Percentiles rank a stretch among this genome's conserved stretches.
Evolutionary conservation across 2,797 vertebrate species (phyloP).

Genomic region (Petrocephalus schoutedeni): DNA sequence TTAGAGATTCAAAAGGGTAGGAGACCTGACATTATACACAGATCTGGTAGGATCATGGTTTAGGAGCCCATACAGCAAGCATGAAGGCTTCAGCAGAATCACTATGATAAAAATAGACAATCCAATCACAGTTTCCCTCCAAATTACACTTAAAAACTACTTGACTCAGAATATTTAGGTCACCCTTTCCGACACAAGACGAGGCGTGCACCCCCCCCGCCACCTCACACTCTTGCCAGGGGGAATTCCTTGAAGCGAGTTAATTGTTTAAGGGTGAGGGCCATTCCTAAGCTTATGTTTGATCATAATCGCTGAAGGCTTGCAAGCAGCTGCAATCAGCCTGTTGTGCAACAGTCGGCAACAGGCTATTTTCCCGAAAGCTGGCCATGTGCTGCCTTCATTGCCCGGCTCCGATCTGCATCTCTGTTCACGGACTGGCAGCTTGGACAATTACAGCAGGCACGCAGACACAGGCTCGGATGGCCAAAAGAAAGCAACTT

Average conservation of each 20-base stretch:
- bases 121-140: background rate
- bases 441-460: background rate
- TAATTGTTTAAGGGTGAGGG: background rate
- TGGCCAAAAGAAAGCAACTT: background rate
- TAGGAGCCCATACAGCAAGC: background rate
- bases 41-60: background rate
- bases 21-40: background rate
- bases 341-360: background rate
- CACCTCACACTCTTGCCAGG: background rate
- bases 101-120: background rate
- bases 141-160: background rate
- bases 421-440: background rate
- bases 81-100: background rate
- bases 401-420: background rate
- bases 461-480: background rate
- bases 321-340: conserved; percentile 12
- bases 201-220: background rate
- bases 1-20: background rate
- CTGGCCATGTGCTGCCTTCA: background rate
- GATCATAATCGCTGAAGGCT: conserved; percentile 4
- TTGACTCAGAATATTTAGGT: conserved; percentile 5
- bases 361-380: background rate
- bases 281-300: background rate
- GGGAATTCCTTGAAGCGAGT: conserved; percentile 3
- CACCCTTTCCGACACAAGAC: background rate